phyloP scores from a whole-genome alignment of 23 tunicate species.

The Trididemnum nubilum region DNA sequence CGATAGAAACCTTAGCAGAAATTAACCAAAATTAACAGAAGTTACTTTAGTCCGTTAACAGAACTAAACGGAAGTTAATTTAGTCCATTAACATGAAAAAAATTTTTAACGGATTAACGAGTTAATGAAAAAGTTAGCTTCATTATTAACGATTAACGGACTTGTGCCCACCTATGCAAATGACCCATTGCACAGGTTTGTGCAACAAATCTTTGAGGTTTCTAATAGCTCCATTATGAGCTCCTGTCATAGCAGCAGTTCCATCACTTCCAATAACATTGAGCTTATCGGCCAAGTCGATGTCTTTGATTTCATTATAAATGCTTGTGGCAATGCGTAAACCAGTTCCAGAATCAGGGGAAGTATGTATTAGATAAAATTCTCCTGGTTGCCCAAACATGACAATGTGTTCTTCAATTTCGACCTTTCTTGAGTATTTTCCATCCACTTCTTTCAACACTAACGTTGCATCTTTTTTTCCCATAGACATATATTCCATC shows the following conservation, averaged over 20 bases:
- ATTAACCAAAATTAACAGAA: too few species aligned
- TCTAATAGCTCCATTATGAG: constrained; percentile 15
- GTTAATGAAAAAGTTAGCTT: too few species aligned
- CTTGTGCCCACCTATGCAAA: too few species aligned
- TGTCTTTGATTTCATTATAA: constrained; percentile 20
- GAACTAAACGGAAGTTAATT: too few species aligned
- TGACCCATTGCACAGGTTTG: too few species aligned
- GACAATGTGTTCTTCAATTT: constrained; percentile 22
- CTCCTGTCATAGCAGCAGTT: constrained; percentile 40
- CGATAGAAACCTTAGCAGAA: too few species aligned
- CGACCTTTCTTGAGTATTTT: constrained; percentile 4
- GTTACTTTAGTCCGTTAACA: too few species aligned
- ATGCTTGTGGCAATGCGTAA: neutral
- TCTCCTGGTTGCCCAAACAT: constrained; percentile 36
- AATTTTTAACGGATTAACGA: too few species aligned
- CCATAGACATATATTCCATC: constrained; percentile 27
- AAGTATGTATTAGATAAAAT: constrained; percentile 15
- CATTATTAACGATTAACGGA: too few species aligned
- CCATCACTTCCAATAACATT: constrained; percentile 30
- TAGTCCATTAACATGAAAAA: too few species aligned
- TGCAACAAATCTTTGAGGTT: constrained; percentile 8
- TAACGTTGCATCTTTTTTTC: too few species aligned
- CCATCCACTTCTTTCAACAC: constrained; percentile 11
- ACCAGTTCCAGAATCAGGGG: constrained; percentile 34
- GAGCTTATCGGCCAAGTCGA: neutral